Evolutionary conservation across 2,113 vertebrate species (phyloP).

Genomic region (Vulpes ferrilata): DNA sequence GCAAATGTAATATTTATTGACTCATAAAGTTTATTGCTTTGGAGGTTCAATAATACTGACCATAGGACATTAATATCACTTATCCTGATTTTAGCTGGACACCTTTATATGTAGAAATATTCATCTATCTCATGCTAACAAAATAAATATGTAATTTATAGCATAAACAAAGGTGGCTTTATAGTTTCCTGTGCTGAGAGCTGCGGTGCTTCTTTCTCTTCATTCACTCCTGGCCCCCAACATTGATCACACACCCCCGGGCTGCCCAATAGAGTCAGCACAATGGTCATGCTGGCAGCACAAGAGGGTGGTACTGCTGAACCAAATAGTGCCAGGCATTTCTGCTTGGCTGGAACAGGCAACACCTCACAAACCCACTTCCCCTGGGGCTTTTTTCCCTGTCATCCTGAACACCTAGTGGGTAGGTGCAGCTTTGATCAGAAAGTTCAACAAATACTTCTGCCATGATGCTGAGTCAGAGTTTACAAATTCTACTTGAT

Average conservation of each 20-base stretch:
- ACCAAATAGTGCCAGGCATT: constrained; percentile 15
- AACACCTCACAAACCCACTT: not conserved
- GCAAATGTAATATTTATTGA: constrained; percentile 93
- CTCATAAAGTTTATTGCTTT: constrained; percentile 91
- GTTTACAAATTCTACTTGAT: constrained; percentile 1
- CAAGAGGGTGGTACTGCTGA: not conserved
- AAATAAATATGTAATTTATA: constrained; percentile 89
- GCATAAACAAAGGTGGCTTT: constrained; percentile 75
- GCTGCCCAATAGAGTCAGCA: constrained; percentile 46
- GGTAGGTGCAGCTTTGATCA: not conserved
- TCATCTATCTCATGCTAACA: constrained; percentile 85
- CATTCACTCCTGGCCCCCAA: constrained; percentile 64
- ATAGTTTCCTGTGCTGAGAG: constrained; percentile 74
- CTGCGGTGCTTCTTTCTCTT: constrained; percentile 62
- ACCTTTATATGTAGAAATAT: constrained; percentile 88
- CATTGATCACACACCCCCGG: constrained; percentile 47
- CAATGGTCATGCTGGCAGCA: constrained; percentile 41
- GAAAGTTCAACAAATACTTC: not conserved
- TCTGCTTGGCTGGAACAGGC: not conserved
- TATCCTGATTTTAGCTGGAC: constrained; percentile 89
- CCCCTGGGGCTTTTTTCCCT: not conserved
- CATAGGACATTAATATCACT: constrained; percentile 92
- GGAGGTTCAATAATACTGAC: constrained; percentile 92
- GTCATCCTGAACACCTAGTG: not conserved
- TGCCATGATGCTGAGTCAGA: not conserved